Evolutionary conservation across 92 coral and sea anemone genomes (phyloP).

Genomic region (Nematostella vectensis): DNA sequence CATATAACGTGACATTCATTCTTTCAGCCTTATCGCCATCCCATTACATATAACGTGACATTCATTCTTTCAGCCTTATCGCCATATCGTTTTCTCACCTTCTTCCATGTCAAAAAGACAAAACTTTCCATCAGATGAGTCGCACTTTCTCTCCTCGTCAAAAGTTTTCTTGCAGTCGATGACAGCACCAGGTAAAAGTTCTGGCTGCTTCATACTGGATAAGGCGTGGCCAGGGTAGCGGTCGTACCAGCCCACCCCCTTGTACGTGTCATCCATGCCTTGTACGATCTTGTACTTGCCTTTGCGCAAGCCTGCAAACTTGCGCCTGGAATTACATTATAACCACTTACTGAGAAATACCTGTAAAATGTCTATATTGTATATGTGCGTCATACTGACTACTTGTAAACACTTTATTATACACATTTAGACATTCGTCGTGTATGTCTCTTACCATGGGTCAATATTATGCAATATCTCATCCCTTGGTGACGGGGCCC

Average conservation of each 20-base stretch:
- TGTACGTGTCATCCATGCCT: slow-evolving; percentile 81
- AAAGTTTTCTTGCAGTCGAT: slow-evolving; percentile 49
- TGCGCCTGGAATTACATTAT: slow-evolving; percentile 21
- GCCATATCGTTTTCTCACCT: slow-evolving; percentile 21
- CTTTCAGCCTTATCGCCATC: background rate
- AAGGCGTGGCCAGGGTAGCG: slow-evolving; percentile 36
- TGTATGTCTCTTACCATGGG: slow-evolving; percentile 41
- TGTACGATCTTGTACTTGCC: slow-evolving; percentile 63
- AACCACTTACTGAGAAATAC: no score
- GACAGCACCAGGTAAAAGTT: slow-evolving; percentile 51
- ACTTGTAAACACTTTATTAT: no score
- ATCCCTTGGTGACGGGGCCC: slow-evolving; percentile 70
- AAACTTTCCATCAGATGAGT: slow-evolving; percentile 37
- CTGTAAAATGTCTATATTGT: no score
- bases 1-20: background rate
- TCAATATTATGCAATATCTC: slow-evolving; percentile 92
- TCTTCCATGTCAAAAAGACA: slow-evolving; percentile 58
- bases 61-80: no score
- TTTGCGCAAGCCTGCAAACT: slow-evolving; percentile 64
- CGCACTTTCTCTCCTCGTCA: slow-evolving; percentile 35
- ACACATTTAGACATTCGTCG: no score
- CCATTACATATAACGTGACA: background rate
- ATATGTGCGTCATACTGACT: no score
- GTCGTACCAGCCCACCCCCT: slow-evolving; percentile 57
- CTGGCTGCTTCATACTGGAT: slow-evolving; percentile 21